Evolutionary conservation across 2,888 invertebrate species (phyloP).

Genomic region (Acheta domesticus): DNA sequence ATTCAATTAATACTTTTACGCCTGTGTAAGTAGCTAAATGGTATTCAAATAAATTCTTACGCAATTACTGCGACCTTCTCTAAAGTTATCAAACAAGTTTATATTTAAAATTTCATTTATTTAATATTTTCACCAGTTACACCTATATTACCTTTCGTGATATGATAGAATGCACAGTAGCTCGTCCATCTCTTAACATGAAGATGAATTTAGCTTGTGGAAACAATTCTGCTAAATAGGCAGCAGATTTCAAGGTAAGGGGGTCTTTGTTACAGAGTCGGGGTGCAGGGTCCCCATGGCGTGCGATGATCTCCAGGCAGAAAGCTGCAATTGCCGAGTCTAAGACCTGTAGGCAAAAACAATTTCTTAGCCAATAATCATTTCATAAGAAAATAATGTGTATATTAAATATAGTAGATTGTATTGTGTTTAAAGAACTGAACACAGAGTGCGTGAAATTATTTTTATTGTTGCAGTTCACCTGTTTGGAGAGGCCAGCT

Average conservation of each 20-base stretch:
- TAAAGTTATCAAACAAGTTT: too few relatives aligned
- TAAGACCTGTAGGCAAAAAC: constrained; percentile 57
- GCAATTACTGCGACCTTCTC: too few relatives aligned
- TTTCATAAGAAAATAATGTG: too few relatives aligned
- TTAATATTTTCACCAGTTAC: background rate
- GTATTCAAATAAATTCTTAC: too few relatives aligned
- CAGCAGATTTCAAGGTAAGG: constrained; percentile 93
- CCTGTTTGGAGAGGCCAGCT: constrained; percentile 89
- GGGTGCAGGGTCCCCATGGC: constrained; percentile 92
- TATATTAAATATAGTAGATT: background rate
- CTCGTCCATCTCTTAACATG: constrained; percentile 97
- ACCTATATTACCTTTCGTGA: constrained; percentile 70
- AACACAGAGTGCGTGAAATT: background rate
- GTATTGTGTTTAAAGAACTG: too few relatives aligned
- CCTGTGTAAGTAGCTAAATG: too few relatives aligned
- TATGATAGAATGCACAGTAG: constrained; percentile 98
- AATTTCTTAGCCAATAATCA: too few relatives aligned
- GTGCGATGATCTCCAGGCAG: constrained; percentile 92
- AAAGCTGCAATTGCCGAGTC: constrained; percentile 96
- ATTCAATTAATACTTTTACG: too few relatives aligned
- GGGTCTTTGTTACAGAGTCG: constrained; percentile 99
- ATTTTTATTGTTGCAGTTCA: constrained; percentile 40
- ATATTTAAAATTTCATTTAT: too few relatives aligned
- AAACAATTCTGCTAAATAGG: constrained; percentile 90
- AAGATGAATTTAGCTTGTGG: constrained; percentile 97